Conservation (phyloP, 1,140 invertebrate genomes). For the Maniola jurtina region DNA sequence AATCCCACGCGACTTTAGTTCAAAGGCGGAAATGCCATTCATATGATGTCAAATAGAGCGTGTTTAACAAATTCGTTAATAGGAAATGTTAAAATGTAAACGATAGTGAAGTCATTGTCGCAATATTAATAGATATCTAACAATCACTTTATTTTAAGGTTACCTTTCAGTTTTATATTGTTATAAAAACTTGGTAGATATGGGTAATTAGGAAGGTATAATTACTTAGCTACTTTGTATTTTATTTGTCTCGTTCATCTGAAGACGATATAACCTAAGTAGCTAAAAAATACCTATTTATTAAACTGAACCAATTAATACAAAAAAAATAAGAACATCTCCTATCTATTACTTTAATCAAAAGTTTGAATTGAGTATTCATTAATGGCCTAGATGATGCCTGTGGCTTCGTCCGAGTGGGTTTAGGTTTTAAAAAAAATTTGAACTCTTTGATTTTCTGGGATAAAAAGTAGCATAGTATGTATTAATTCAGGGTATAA, state of each 20-base stretch:
- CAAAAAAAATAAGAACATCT: not conserved
- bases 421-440: no score
- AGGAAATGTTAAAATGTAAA: conserved; percentile 7
- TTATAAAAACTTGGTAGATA: no score
- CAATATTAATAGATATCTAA: not conserved
- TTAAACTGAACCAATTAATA: not conserved
- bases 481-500: no score
- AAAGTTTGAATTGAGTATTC: not conserved
- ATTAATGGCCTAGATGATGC: not conserved
- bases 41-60: conserved; percentile 12
- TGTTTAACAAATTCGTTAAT: conserved; percentile 4
- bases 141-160: not conserved
- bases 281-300: no score
- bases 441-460: no score
- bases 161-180: not conserved
- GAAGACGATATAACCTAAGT: no score
- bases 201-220: no score
- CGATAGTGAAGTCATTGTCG: not conserved
- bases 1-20: conserved; percentile 17
- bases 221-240: no score
- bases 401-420: no score
- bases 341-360: not conserved
- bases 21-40: conserved; percentile 24
- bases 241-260: no score
- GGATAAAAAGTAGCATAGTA: no score